Percentiles rank a stretch among this genome's conserved stretches.
phyloP scores from a whole-genome alignment of 2,888 invertebrate species.

The Oscheius myriophilus region DNA sequence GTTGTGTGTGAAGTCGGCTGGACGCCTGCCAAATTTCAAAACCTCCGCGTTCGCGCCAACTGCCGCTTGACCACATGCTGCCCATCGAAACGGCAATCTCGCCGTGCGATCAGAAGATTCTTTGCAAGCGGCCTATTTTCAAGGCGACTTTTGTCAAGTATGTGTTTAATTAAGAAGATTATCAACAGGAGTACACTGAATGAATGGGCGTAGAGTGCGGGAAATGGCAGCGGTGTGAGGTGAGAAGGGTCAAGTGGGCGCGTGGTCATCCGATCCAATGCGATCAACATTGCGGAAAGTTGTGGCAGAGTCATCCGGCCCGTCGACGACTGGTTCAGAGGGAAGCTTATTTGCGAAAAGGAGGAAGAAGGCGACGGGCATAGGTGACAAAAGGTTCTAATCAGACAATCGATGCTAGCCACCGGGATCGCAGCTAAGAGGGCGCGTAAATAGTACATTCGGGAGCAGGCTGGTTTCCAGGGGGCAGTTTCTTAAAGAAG shows the following conservation, averaged over 20 bases:
- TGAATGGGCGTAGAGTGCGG: too few species aligned
- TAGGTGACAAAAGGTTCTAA: slow-evolving; percentile 11
- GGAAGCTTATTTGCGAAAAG: background rate
- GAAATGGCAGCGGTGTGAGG: slow-evolving; percentile 17
- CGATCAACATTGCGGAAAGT: slow-evolving; percentile 12
- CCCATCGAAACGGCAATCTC: slow-evolving; percentile 18
- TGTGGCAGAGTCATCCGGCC: too few species aligned
- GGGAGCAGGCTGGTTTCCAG: slow-evolving; percentile 7
- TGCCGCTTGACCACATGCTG: slow-evolving; percentile 23
- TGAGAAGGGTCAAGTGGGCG: slow-evolving; percentile 27
- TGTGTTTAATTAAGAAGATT: too few species aligned
- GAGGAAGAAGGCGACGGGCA: background rate
- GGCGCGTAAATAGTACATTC: slow-evolving; percentile 24
- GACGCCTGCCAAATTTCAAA: slow-evolving; percentile 26
- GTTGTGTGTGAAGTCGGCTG: slow-evolving; percentile 30
- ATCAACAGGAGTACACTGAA: too few species aligned
- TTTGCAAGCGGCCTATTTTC: too few species aligned
- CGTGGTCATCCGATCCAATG: slow-evolving; percentile 20
- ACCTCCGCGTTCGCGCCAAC: slow-evolving; percentile 20
- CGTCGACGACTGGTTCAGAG: too few species aligned
- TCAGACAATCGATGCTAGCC: slow-evolving; percentile 15
- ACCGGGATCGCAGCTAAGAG: slow-evolving; percentile 21
- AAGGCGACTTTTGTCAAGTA: too few species aligned
- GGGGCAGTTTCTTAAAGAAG: background rate
- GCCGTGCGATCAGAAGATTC: background rate